Base-by-base conservation (phyloP, 2,113 vertebrate genomes). In the Trachemys scripta region DNA sequence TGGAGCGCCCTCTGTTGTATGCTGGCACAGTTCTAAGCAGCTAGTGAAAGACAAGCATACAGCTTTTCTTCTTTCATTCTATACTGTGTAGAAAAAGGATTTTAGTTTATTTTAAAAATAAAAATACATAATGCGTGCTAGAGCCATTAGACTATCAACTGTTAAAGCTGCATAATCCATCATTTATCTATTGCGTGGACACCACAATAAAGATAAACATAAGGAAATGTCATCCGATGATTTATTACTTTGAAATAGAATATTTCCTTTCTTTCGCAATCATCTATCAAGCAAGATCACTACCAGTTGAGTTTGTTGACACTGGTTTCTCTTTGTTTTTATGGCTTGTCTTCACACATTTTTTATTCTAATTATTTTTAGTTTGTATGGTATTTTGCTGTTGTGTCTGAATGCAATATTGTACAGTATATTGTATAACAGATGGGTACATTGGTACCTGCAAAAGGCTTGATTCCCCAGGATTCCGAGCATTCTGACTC, bases 41-140 rank as follows among this genome's bases (percentile, higher is more conserved):
- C 42, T 38, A 38, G 27, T 45, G 50, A 20, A 80, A 35, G 3
- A 12, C 54, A 69, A 10, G n/a, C 4, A 8, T 0, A 7, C 10
- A 79, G 62, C 72, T 90, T 3, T 5, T 9, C 10, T 1, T 0
- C 29, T 14, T 87, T 57, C 0, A 0, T 49, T 88, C 84, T 76
- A 50, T 2, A 38, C 9, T n/a, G n/a, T 25, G n/a, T 27, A 89
- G 10, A 22, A 94, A 80, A 10, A 88, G 20, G 10, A 93, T 53
- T 38, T 53, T 17, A 51, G 47, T 35, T 47, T 2, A 31, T 42
- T 6, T 79, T 80, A 59, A 13, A 72, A 86, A 76, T 3, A 78
- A 2, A 17, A 90, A 47, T 50, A 24, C 6, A 51, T 25, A 47
- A 56, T 35, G 56, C 8, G 3, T 12, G 50, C 45, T 86, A 82